Evolutionary conservation across 2,888 invertebrate genomes (phyloP), one percentile per base, ranked within the genome.

Genomic region (Brenthis daphne): DNA sequence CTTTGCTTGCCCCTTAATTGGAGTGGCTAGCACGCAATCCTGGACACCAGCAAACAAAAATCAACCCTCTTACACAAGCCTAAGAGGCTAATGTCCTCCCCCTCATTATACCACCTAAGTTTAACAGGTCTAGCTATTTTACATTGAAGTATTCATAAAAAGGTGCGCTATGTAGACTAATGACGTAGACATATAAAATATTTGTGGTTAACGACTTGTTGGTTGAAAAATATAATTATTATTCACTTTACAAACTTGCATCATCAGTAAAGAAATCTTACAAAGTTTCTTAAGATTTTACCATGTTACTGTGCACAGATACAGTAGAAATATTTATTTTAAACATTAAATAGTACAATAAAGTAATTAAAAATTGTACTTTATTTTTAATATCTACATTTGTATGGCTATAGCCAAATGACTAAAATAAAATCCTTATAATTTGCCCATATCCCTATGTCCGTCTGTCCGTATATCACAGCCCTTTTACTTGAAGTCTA

Each of bases 1-100:
- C 87, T 88, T 87, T 85, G 82, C 86, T 83, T 83, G 83, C 86
- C 84, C 85, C 87, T 87, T 90, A 90, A 90, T 90, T 90, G 89
- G 86, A 88, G 88, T 84, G 86, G 85, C 80, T 83, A 79, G 54
- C 89, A 89, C 88, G 88, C 88, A 81, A 87, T 81, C 79, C 73
- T 78, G 76, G 76, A 80, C 74, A 80, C 76, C 80, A 69, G 78
- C 85, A 87, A 83, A 85, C 83, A 82, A 89, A 88, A 83, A 80
- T 82, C 80, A 74, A 86, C 88, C 79, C 77, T 87, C 74, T 47
- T 68, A 60, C 77, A 64, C 68, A 68, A 68, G 79, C 71, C 56
- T 75, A 79, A 86, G 77, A 78, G 80, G 77, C 77, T 79, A 84
- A 79, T 84, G 82, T 86, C 73, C 79, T 71, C 73, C 70, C 76